Conservation (phyloP, 2,888 invertebrate genomes). For the Operophtera brumata region DNA sequence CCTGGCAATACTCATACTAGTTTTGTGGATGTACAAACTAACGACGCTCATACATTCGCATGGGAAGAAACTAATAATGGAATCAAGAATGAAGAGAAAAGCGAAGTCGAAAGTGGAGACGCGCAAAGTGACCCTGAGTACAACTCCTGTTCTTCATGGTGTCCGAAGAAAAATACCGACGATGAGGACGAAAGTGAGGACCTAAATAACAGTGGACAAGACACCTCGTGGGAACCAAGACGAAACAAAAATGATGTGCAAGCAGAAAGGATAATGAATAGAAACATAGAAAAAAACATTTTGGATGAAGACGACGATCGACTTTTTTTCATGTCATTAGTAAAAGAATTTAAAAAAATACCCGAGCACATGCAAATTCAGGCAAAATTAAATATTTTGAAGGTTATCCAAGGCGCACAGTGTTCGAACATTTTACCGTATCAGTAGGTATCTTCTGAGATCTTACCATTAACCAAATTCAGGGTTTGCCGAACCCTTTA, state of each 20-base stretch:
- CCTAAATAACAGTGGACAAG: neutral
- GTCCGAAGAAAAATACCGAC: neutral
- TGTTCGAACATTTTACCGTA: neutral
- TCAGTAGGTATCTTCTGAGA: neutral
- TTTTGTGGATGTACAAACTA: neutral
- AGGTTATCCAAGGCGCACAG: slow-evolving; percentile 29
- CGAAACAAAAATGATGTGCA: neutral
- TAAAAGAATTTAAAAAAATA: slow-evolving; percentile 33
- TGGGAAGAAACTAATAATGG: neutral
- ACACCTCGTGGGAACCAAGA: neutral
- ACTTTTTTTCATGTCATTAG: slow-evolving; percentile 33
- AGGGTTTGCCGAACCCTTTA: no score
- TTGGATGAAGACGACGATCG: slow-evolving; percentile 30
- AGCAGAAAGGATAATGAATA: neutral
- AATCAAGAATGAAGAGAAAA: neutral
- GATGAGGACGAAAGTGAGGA: neutral
- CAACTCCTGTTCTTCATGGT: neutral
- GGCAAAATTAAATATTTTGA: slow-evolving; percentile 27
- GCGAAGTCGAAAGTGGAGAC: neutral
- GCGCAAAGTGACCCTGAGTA: neutral
- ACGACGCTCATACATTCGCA: neutral
- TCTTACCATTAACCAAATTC: no score
- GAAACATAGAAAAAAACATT: slow-evolving; percentile 23
- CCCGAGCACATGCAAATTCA: slow-evolving; percentile 30
- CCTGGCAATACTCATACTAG: neutral